phyloP scores from a whole-genome alignment of 2,113 vertebrate species.

The Uria lomvia region DNA sequence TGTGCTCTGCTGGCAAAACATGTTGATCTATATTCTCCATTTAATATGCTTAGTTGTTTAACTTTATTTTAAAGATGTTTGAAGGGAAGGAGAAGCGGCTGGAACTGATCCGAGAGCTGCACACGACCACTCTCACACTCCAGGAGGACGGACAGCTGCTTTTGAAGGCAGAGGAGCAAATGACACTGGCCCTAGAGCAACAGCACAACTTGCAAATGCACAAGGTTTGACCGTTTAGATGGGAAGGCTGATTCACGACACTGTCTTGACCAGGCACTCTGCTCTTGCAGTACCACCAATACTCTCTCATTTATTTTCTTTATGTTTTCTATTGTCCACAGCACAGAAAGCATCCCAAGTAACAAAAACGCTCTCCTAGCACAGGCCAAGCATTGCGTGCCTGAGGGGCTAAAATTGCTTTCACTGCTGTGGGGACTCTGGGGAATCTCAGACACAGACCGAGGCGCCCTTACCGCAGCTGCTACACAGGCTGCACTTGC shows the following conservation, averaged over 20 bases:
- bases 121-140: conserved; percentile 78
- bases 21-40: background rate
- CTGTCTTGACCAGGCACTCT: background rate
- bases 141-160: conserved; percentile 79
- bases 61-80: conserved; percentile 81
- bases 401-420: background rate
- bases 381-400: background rate
- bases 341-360: background rate
- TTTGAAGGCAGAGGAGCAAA: conserved; percentile 73
- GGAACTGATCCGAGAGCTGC: conserved; percentile 86
- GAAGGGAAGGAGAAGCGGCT: conserved; percentile 82
- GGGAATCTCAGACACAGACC: background rate
- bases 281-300: background rate
- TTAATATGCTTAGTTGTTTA: background rate
- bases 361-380: background rate
- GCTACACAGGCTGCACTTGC: background rate
- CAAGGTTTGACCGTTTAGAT: conserved; percentile 71
- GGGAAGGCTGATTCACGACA: background rate
- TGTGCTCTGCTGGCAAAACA: background rate
- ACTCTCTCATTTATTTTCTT: background rate
- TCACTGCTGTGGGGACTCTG: background rate
- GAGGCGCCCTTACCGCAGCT: background rate
- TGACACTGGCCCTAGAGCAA: conserved; percentile 71
- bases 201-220: conserved; percentile 70
- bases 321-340: background rate